A percentile compares a stretch with the other conserved stretches of the same genome.
These are phyloP conservation scores for Periophthalmus modestus DNA, from an alignment of 2,113 vertebrate species.

Conservation along the genomic window DNA sequence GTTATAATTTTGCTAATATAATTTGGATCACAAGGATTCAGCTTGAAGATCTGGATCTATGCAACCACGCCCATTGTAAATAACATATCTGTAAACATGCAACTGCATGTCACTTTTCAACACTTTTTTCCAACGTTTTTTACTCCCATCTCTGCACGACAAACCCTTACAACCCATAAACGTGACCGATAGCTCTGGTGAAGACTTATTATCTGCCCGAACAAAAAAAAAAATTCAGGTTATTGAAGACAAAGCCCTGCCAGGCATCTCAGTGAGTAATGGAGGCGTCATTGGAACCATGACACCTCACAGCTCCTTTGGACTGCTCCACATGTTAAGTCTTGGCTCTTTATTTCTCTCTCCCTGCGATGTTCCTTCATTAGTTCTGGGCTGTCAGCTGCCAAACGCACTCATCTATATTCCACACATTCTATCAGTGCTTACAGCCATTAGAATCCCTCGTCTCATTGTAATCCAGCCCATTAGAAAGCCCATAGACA, in stretches of 20 bases:
- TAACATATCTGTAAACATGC: neutral
- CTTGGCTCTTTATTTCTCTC: neutral
- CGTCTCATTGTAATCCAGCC: neutral
- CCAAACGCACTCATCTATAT: slow-evolving; percentile 2
- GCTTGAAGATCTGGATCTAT: no score
- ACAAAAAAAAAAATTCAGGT: neutral
- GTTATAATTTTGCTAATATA: no score
- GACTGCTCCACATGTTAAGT: slow-evolving; percentile 6
- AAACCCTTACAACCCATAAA: neutral
- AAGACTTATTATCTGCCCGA: slow-evolving; percentile 9
- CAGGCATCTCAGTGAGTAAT: slow-evolving; percentile 10
- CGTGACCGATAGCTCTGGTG: neutral
- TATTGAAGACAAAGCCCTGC: slow-evolving; percentile 8
- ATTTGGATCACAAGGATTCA: no score
- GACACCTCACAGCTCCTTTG: neutral
- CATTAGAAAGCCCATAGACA: neutral
- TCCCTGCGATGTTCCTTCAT: neutral
- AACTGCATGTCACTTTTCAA: neutral
- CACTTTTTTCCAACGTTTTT: no score
- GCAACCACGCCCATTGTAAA: neutral
- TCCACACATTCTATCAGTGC: neutral
- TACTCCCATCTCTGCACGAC: neutral
- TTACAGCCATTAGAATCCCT: neutral
- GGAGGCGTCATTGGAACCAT: neutral
- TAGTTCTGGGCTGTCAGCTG: neutral